Conservation (phyloP, 2,888 invertebrate species). For the Halictus ligatus region DNA sequence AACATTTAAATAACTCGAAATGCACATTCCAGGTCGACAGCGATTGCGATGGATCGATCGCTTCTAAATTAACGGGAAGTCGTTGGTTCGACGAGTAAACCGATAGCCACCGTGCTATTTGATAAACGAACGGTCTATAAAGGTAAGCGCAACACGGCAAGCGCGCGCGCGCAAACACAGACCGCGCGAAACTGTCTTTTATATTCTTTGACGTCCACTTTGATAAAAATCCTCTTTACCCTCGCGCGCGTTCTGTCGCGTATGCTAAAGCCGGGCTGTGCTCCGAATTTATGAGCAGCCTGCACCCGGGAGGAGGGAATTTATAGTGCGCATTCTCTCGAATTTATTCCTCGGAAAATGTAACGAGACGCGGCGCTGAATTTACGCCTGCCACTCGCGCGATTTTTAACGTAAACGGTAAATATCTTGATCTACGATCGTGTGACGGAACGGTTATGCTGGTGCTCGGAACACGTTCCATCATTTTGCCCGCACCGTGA, state of each 20-base stretch:
- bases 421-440: constrained; percentile 52
- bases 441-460: constrained; percentile 13
- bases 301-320: constrained; percentile 57
- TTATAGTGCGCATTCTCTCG: constrained; percentile 63
- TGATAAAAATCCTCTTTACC: constrained; percentile 60
- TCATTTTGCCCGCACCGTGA: constrained; percentile 31
- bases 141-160: not conserved
- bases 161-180: not conserved
- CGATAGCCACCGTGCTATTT: constrained; percentile 24
- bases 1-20: not conserved
- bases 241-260: constrained; percentile 55
- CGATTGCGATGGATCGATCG: not conserved
- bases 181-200: constrained; percentile 37
- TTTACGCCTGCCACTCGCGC: constrained; percentile 51
- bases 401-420: constrained; percentile 57
- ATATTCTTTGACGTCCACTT: constrained; percentile 60
- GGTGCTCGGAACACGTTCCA: constrained; percentile 24
- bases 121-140: constrained; percentile 17
- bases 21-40: not conserved
- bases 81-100: constrained; percentile 26
- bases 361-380: constrained; percentile 54
- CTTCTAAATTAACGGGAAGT: constrained; percentile 12
- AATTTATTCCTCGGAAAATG: constrained; percentile 66
- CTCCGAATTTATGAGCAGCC: constrained; percentile 59
- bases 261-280: constrained; percentile 57